Evolutionary conservation across 2,797 vertebrate species (phyloP), one percentile per base, ranked within the genome.

Genomic region (Acanthiza pusilla): DNA sequence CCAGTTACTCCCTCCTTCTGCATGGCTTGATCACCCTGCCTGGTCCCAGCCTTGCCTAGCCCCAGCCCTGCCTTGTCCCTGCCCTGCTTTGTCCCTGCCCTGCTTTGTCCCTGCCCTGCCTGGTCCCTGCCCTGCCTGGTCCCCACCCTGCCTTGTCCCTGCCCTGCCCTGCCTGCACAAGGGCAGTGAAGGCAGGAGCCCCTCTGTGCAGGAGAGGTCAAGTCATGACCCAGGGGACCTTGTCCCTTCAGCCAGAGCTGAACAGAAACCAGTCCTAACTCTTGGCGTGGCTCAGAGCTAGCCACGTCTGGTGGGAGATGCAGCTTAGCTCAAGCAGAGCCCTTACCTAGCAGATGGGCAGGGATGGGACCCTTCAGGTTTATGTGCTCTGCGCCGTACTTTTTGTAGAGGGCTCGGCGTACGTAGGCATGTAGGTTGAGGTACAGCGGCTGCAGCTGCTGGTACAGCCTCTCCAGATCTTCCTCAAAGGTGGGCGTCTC

Each of bases 331-430:
- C 0, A 0, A 67, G 32, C 7, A 25, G 40, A 61, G 29, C 76
- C 38, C 97, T 98, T 96, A 99, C 99, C 99, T 43, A 99, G 97
- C 84, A 99, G 97, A 78, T 99, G 99, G 58, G 99, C 99, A 57
- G 99, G 99, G 73, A 99, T 99, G 61, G 99, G 99, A n/a, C 99
- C 99, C 93, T 97, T 98, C 65, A 99, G 97, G 97, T 99, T 99
- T 94, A 99, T 96, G 88, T 51, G 42, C 22, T 98, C 47, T 1
- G 95, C 4, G 7, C 99, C 99, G 1, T 99, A 99, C 29, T 98
- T 99, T 26, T 97, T 99, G 94, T 98, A 97, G 45, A 99, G 98
- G 26, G 97, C 98, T 23, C 99, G 98, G 85, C 99, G 99, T 34
- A 99, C 99, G 0, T 99, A 99, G 45, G 99, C 98, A 0, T 99